Percentiles rank a stretch among this genome's conserved stretches.
Conservation (phyloP, 2,888 invertebrate species). For the Hydropsyche betteni region DNA sequence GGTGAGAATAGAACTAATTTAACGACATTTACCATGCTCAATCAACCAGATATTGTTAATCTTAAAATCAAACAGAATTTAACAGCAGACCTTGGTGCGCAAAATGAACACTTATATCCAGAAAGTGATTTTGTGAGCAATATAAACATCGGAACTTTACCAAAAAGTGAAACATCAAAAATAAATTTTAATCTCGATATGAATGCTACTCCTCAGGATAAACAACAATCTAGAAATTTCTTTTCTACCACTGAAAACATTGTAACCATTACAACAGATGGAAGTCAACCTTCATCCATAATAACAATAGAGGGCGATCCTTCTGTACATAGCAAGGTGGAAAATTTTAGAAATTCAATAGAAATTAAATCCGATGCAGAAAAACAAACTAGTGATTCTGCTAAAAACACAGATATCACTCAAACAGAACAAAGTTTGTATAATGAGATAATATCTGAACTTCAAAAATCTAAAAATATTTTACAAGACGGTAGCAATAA, state of each 20-base stretch:
- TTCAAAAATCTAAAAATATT: constrained; percentile 42
- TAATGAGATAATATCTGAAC: constrained; percentile 49
- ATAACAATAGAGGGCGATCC: constrained; percentile 55
- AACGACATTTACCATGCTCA: constrained; percentile 53
- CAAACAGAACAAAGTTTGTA: constrained; percentile 47
- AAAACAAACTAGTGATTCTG: background rate
- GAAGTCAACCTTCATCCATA: constrained; percentile 56
- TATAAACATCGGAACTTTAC: constrained; percentile 59
- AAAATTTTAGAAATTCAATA: constrained; percentile 64
- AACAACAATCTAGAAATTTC: constrained; percentile 44
- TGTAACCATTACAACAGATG: constrained; percentile 64
- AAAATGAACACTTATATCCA: constrained; percentile 19
- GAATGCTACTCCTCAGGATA: constrained; percentile 40
- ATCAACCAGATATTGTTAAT: constrained; percentile 65
- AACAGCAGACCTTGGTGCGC: constrained; percentile 3
- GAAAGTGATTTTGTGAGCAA: constrained; percentile 65
- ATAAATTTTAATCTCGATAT: constrained; percentile 48
- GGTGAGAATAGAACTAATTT: constrained; percentile 45
- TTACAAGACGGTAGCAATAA: constrained; percentile 1
- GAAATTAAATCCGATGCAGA: constrained; percentile 59
- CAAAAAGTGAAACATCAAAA: constrained; percentile 55
- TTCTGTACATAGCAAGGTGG: constrained; percentile 54
- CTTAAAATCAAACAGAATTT: constrained; percentile 60
- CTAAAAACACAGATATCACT: constrained; percentile 24
- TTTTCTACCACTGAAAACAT: constrained; percentile 55